phyloP scores from a whole-genome alignment of 2,888 invertebrate genomes.

The Diaprepes abbreviatus region DNA sequence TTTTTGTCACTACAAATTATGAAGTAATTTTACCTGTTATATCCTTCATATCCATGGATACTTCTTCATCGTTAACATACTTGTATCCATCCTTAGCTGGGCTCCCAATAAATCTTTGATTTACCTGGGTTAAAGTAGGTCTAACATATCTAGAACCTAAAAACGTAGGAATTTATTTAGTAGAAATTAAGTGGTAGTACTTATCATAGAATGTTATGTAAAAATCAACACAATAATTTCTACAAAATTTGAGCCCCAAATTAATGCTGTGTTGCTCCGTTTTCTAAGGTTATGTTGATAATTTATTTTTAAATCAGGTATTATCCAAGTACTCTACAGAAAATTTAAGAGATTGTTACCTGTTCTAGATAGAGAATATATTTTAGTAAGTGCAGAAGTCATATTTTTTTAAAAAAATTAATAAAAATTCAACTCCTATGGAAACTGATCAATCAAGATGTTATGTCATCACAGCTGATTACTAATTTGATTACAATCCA shows the following conservation, averaged over 20 bases:
- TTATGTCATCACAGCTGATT: slow-evolving; percentile 40
- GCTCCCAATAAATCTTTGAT: slow-evolving; percentile 45
- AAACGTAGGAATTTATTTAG: neutral
- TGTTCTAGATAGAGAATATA: slow-evolving; percentile 69
- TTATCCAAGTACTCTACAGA: neutral
- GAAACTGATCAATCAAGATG: neutral
- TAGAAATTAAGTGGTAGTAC: no score
- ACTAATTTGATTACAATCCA: neutral
- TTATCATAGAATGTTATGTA: no score
- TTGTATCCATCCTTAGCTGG: slow-evolving; percentile 66
- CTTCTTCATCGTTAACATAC: slow-evolving; percentile 78
- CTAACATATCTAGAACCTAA: slow-evolving; percentile 50
- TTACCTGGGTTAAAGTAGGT: slow-evolving; percentile 44
- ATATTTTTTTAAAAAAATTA: slow-evolving; percentile 42
- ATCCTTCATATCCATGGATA: slow-evolving; percentile 76
- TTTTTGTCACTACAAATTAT: no score
- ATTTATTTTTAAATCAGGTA: neutral
- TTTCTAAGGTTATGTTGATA: slow-evolving; percentile 8
- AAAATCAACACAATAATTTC: no score
- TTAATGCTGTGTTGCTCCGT: no score
- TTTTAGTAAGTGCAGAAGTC: slow-evolving; percentile 62
- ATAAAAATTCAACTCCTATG: neutral
- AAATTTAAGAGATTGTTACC: slow-evolving; percentile 39
- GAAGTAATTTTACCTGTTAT: slow-evolving; percentile 71
- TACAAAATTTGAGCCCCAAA: no score